phyloP scores from a whole-genome alignment of 2,888 invertebrate species.

The Capitulum mitella region DNA sequence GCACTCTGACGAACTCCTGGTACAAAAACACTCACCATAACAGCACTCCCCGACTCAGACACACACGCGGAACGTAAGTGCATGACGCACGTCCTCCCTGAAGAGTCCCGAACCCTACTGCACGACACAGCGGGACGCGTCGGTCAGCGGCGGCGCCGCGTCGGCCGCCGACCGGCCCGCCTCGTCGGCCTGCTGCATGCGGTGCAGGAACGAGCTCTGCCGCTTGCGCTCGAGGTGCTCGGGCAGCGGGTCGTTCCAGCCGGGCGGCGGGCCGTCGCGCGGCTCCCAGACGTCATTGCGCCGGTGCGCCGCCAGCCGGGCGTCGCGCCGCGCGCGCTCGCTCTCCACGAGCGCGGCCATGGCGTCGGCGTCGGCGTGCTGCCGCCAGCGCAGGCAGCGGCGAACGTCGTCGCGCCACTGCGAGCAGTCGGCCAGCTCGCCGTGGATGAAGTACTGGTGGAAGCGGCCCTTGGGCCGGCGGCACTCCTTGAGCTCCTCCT shows the following conservation, averaged over 20 bases:
- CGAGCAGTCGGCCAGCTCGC: conserved; percentile 62
- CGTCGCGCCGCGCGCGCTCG: conserved; percentile 30
- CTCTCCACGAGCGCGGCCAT: conserved; percentile 45
- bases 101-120: no score
- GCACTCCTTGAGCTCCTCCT: conserved; percentile 74
- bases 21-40: no score
- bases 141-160: background rate
- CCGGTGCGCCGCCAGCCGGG: conserved; percentile 32
- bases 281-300: conserved; percentile 29
- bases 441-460: conserved; percentile 77
- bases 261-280: conserved; percentile 26
- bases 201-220: background rate
- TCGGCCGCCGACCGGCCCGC: background rate
- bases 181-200: background rate
- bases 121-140: background rate
- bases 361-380: conserved; percentile 55
- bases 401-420: conserved; percentile 70
- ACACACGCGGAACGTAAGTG: no score
- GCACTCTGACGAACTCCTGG: no score
- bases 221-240: conserved; percentile 31
- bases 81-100: no score
- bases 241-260: conserved; percentile 38
- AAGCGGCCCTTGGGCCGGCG: conserved; percentile 64
- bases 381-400: conserved; percentile 63
- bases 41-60: no score